Evolutionary conservation across 2,113 vertebrate species (phyloP), one percentile per base, ranked within the genome.

Genomic region (Salvelinus alpinus): DNA sequence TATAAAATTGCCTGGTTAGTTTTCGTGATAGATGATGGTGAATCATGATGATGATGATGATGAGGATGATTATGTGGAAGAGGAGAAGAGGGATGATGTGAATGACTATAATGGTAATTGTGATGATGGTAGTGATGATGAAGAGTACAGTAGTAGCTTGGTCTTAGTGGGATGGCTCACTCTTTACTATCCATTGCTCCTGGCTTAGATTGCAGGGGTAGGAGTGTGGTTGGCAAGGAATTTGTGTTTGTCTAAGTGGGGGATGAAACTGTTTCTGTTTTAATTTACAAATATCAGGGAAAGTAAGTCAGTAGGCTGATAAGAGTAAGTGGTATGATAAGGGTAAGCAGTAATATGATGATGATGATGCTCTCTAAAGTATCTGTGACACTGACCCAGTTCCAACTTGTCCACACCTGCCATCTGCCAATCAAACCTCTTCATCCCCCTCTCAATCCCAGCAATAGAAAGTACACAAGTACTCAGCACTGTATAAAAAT

Each of bases 401-500:
- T 24, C 59, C 6, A 62, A 62, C 59, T 24, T n/a, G n/a, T 62
- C 59, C 20, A 60, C 3, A 60, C 59, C n/a, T 60, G 54, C 54
- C 18, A 3, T 8, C 59, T 62, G 59, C 2, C 13, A n/a, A n/a
- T 7, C 5, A 62, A 16, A 62, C 59, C 8, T 22, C 20, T 3
- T 16, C 59, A 7, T 22, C 59, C 59, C n/a, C 59, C 8, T 62
- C 59, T 62, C 16, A 20, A 22, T 24, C n/a, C n/a, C 16, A n/a
- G 59, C n/a, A 62, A 62, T 4, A 62, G 59, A 62, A 62, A 8
- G n/a, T 44, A 44, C 9, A 44, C 38, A 44, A 44, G 9, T 20
- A 62, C 59, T 62, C 59, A 62, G n/a, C 59, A 24, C 59, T n/a
- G 59, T 24, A 22, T 62, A 62, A 62, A 62, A 62, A 62, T 62